Conservation (phyloP, 1,140 invertebrate species). For the Anastatus disparis region DNA sequence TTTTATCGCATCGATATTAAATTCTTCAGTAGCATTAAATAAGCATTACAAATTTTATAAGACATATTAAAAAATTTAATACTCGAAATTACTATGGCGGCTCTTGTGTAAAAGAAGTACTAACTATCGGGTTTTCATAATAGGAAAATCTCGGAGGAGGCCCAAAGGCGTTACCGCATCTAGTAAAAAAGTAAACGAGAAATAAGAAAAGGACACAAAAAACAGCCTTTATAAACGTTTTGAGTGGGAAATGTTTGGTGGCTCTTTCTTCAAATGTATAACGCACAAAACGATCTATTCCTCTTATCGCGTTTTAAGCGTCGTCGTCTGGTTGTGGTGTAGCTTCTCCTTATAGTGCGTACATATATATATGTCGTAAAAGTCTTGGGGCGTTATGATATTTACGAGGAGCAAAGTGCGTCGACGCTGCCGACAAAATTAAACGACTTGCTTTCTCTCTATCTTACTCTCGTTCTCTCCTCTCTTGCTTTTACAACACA, state of each 20-base stretch:
- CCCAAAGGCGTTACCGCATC: background rate
- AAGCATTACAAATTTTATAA: too few species aligned
- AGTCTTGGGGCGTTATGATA: conserved; percentile 48
- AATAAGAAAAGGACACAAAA: background rate
- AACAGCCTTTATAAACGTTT: too few species aligned
- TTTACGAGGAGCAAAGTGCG: conserved; percentile 50
- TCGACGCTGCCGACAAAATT: conserved; percentile 45
- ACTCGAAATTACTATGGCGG: too few species aligned
- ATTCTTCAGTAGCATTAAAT: too few species aligned
- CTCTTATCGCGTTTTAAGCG: conserved; percentile 42
- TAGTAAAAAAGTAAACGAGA: background rate
- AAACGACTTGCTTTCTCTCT: conserved; percentile 41
- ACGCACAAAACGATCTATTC: conserved; percentile 24
- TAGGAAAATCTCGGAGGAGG: conserved; percentile 1
- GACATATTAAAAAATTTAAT: too few species aligned
- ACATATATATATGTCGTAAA: conserved; percentile 41
- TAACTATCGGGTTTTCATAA: too few species aligned
- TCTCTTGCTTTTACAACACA: conserved; percentile 16
- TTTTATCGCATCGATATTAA: too few species aligned
- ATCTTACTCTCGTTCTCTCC: too few species aligned
- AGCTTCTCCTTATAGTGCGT: background rate
- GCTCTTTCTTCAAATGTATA: conserved; percentile 3
- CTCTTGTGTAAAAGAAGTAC: too few species aligned
- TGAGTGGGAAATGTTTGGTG: background rate
- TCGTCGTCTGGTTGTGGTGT: too few species aligned